These are phyloP conservation scores for Coenonympha arcania DNA, from an alignment of 2,888 invertebrate genomes.

Conservation along the genomic window DNA sequence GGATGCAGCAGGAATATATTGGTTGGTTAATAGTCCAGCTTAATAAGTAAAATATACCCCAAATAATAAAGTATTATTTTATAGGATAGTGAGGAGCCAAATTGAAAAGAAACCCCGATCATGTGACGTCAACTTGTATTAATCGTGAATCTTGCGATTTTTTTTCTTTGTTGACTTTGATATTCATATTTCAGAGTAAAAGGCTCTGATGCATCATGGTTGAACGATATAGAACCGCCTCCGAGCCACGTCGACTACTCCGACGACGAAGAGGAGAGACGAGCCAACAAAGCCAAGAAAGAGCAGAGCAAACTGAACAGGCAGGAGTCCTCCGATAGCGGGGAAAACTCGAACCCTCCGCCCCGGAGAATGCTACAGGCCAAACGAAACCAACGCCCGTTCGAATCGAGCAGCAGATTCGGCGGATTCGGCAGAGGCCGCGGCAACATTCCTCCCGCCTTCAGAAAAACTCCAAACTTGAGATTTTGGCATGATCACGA, in stretches of 20 bases:
- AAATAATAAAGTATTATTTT: too few relatives aligned
- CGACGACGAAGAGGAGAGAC: conserved; percentile 89
- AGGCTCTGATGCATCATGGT: conserved; percentile 93
- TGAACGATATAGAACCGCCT: conserved; percentile 89
- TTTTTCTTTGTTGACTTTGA: too few relatives aligned
- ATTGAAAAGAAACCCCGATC: too few relatives aligned
- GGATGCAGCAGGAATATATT: too few relatives aligned
- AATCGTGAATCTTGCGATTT: too few relatives aligned
- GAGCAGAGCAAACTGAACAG: conserved; percentile 43
- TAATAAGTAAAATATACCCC: too few relatives aligned
- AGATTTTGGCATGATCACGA: conserved; percentile 39
- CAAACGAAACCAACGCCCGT: conserved; percentile 59
- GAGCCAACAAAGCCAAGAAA: conserved; percentile 55
- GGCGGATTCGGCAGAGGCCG: conserved; percentile 56
- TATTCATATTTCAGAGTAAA: conserved; percentile 74
- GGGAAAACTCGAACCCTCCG: conserved; percentile 45
- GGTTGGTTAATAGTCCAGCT: too few relatives aligned
- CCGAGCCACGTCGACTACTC: conserved; percentile 83
- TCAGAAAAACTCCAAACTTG: conserved; percentile 40
- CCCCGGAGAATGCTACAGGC: conserved; percentile 38
- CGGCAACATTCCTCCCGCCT: conserved; percentile 48
- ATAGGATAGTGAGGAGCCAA: too few relatives aligned
- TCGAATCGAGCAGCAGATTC: conserved; percentile 60
- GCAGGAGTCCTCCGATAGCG: conserved; percentile 40
- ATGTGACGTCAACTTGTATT: too few relatives aligned